Base-by-base conservation (phyloP, 2,113 vertebrate genomes). In the Onychorhynchus coronatus region DNA sequence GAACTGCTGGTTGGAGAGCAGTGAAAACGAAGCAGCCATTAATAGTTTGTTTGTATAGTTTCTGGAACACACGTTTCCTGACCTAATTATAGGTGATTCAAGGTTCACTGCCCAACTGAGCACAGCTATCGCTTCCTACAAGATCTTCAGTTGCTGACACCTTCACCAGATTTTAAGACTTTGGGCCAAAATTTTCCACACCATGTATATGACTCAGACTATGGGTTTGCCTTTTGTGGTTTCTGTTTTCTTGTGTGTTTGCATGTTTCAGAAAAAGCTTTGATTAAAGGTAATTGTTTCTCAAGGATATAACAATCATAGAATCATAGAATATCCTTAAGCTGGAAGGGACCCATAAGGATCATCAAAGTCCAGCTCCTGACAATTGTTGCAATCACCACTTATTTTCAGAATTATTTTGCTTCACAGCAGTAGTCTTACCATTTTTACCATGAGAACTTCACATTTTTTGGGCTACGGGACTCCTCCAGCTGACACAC, bases 31-130 rank as follows among this genome's bases (percentile, higher is more conserved):
- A 52, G 66, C 24, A n/a, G 50, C 41, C 89, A 68, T 88, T 79
- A 82, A 85, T 73, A 91, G 65, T n/a, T 65, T 96, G 74, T 94
- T 95, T 79, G 81, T 94, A 53, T 62, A 8, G 28, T n/a, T 96
- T 95, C 95, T 18, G 30, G 91, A 8, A 22, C 49, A 55, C 24
- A 72, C 12, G 21, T 73, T 82, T 95, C 91, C 85, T 82, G 41
- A 35, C 17, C 81, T 96, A 93, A 95, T 94, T 94, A 85, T 85
- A 89, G 85, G 53, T 22, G 15, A 66, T 72, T 95, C 85, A 62
- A 85, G 89, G 93, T 82, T 87, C 85, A 53, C 62, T 72, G 81
- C 66, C 53, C 63, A 81, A 37, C 65, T 78, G 70, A 92, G 39
- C 42, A 5, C 1, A 5, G 81, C 49, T 33, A 17, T 46, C 58